Conservation (phyloP, 2,113 vertebrate species). For the Crotophaga sulcirostris region DNA sequence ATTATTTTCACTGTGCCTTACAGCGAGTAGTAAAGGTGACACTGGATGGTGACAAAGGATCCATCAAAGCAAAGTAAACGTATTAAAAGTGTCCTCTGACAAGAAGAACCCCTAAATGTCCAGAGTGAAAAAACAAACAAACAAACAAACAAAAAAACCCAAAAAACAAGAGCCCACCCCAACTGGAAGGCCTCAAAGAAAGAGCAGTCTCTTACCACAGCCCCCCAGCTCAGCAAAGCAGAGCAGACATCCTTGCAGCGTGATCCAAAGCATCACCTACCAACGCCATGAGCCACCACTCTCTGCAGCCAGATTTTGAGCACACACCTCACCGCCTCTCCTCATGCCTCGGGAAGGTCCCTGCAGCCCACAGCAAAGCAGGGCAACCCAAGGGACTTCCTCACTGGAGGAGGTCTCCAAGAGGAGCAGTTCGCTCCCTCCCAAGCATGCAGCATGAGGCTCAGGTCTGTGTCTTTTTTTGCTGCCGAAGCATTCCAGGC, state of each 20-base stretch:
- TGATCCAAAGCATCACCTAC: background rate
- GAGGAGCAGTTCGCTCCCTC: background rate
- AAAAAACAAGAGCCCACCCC: background rate
- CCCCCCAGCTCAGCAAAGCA: background rate
- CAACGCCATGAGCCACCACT: accelerated
- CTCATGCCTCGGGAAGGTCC: accelerated
- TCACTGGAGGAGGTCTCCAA: background rate
- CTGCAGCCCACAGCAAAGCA: accelerated
- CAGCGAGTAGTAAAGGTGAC: background rate
- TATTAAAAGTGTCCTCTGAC: background rate
- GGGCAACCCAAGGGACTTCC: background rate
- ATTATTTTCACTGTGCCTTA: background rate
- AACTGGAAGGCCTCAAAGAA: background rate
- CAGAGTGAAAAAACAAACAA: background rate
- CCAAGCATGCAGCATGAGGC: accelerated
- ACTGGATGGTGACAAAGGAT: background rate
- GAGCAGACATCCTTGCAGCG: background rate
- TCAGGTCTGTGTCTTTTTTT: constrained; percentile 11
- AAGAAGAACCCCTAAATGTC: background rate
- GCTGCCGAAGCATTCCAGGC: background rate
- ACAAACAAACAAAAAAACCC: background rate
- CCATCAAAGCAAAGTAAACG: background rate
- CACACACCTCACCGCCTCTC: background rate
- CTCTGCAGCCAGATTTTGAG: background rate
- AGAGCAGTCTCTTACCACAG: background rate